phyloP scores from a whole-genome alignment of 2,797 vertebrate species.

The Brachyalestes nurse region DNA sequence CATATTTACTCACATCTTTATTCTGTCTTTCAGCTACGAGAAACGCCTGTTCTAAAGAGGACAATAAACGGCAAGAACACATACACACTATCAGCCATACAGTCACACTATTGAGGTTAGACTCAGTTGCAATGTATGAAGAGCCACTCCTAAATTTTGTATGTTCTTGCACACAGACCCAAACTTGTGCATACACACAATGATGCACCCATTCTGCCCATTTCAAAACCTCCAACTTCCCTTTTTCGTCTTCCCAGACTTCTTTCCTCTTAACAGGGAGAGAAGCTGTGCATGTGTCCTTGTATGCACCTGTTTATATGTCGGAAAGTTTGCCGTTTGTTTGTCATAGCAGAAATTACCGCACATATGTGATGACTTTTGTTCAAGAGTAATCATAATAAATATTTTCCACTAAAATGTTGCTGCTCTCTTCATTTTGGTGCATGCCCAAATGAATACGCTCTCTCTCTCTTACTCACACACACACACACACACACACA shows the following conservation, averaged over 20 bases:
- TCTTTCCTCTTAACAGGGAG: constrained; percentile 67
- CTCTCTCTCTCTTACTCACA: not conserved
- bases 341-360: constrained; percentile 1
- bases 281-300: constrained; percentile 43
- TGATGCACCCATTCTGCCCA: constrained; percentile 46
- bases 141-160: not conserved
- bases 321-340: constrained; percentile 32
- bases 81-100: not conserved
- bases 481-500: not conserved
- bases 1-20: constrained; percentile 27
- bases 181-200: constrained; percentile 31
- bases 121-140: not conserved
- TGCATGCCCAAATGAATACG: not conserved
- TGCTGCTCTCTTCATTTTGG: not conserved
- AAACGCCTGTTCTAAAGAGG: constrained; percentile 91
- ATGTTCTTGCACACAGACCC: constrained; percentile 55
- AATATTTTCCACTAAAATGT: constrained; percentile 27
- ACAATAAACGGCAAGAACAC: constrained; percentile 49
- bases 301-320: constrained; percentile 46
- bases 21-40: constrained; percentile 83
- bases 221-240: constrained; percentile 53
- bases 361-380: not conserved
- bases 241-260: constrained; percentile 72
- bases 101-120: not conserved
- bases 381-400: constrained; percentile 37